Evolutionary conservation across 1,140 invertebrate species (phyloP), one percentile per base, ranked within the genome.

Genomic region (Tetragonula clypearis): DNA sequence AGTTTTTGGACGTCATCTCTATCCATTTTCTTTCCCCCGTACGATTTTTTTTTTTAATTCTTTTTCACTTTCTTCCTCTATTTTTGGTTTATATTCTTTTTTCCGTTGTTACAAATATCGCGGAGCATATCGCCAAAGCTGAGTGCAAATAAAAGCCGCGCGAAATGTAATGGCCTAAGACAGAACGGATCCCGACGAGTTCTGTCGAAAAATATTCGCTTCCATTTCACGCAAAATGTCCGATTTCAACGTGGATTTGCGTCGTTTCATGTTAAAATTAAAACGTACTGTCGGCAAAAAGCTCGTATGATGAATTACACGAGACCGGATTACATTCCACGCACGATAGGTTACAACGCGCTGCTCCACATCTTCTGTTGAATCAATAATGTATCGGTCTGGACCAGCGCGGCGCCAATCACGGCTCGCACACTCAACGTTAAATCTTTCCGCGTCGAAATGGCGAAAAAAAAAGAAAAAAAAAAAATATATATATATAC

Each of bases 271-370:
- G 66, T 72, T 58, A 21, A 68, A 77, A 77, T 78, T 78, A 78
- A 84, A 75, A 78, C n/a, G 23, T 17, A 35, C 21, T 30, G 60
- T 17, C 17, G 56, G 71, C 23, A 75, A 56, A 75, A 75, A 75
- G 17, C 23, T 56, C n/a, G 66, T 19, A 35, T n/a, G 80, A 82
- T 35, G 80, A 82, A 82, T 75, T 56, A 75, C 80, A 26, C 41
- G 68, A 6, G 55, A 74, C 14, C 69, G 58, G 79, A 82, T 82
- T 74, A 81, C 35, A 49, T 68, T 77, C 21, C 58, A 75, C n/a
- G 26, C 62, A 11, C 81, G 62, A 55, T 30, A 35, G 17, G 23
- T 68, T 78, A 71, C 65, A 69, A 68, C 58, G 53, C 19, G 30
- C 12, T 49, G 15, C 9, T 66, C 19, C 71, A 53, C 58, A 35